Conservation (phyloP, 2,888 invertebrate genomes). For the Drosophila macrospina region DNA sequence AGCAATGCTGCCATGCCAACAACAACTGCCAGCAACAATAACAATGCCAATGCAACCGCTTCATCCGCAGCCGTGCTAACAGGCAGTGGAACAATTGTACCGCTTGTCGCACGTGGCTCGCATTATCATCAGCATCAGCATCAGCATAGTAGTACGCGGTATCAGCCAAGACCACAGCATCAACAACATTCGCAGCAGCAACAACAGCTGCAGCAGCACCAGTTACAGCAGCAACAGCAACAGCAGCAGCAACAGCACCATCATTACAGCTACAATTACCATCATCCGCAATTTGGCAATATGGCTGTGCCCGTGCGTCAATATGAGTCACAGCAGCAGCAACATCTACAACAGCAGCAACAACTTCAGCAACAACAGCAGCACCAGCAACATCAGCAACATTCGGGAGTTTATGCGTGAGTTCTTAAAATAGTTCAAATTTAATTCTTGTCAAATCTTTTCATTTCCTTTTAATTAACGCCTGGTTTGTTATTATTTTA, state of each 20-base stretch:
- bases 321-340: slow-evolving; percentile 61
- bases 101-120: slow-evolving; percentile 63
- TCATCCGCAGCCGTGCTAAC: slow-evolving; percentile 73
- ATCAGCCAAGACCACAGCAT: slow-evolving; percentile 56
- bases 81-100: slow-evolving; percentile 71
- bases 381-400: slow-evolving; percentile 54
- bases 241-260: slow-evolving; percentile 56
- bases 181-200: slow-evolving; percentile 54
- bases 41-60: slow-evolving; percentile 65
- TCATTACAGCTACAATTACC: slow-evolving; percentile 80
- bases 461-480: not conserved
- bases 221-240: slow-evolving; percentile 55
- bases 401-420: slow-evolving; percentile 69
- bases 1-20: slow-evolving; percentile 50
- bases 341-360: slow-evolving; percentile 49
- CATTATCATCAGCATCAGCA: slow-evolving; percentile 69
- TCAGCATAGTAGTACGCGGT: slow-evolving; percentile 60
- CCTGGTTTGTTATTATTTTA: slow-evolving; percentile 8
- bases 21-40: slow-evolving; percentile 67
- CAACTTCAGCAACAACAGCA: no score
- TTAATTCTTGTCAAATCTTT: not conserved
- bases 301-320: slow-evolving; percentile 84
- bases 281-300: slow-evolving; percentile 84
- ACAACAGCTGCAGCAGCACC: slow-evolving; percentile 54
- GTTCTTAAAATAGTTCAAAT: slow-evolving; percentile 13